Evolutionary conservation across 2,888 invertebrate species (phyloP).

Genomic region (Sympetrum striolatum): DNA sequence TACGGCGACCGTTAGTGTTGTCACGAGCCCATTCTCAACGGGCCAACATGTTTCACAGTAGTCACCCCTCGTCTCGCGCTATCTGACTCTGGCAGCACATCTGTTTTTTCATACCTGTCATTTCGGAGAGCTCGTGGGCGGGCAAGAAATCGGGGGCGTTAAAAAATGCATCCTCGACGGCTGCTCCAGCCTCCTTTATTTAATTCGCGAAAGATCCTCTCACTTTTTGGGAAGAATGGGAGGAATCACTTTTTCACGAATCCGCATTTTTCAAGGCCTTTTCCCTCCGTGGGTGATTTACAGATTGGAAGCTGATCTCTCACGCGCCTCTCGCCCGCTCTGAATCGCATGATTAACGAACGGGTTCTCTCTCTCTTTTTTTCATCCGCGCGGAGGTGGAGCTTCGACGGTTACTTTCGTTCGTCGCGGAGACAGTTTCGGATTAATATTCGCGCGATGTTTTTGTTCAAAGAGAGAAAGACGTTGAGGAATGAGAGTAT

Average conservation of each 20-base stretch:
- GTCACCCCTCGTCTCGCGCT: neutral
- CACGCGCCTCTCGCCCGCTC: too few species aligned
- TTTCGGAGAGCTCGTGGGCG: neutral
- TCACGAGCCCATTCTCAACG: slow-evolving; percentile 30
- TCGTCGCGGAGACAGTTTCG: too few species aligned
- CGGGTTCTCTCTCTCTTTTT: too few species aligned
- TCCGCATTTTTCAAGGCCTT: neutral
- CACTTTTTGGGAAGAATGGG: neutral
- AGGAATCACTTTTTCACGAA: neutral
- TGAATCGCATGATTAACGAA: too few species aligned
- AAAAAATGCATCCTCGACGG: slow-evolving; percentile 36
- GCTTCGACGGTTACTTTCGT: too few species aligned
- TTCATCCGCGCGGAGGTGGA: too few species aligned
- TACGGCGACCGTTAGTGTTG: slow-evolving; percentile 1
- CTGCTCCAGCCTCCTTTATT: neutral
- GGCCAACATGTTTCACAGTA: slow-evolving; percentile 6
- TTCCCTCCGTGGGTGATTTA: neutral
- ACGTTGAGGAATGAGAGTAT: too few species aligned
- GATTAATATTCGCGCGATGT: too few species aligned
- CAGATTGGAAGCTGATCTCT: neutral
- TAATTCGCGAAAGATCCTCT: neutral
- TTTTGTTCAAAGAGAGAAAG: too few species aligned
- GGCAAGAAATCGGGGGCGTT: neutral
- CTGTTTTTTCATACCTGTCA: slow-evolving; percentile 40
- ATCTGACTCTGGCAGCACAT: slow-evolving; percentile 29